phyloP scores from a whole-genome alignment of 2,113 vertebrate species.

The Catharus fuscescens region DNA sequence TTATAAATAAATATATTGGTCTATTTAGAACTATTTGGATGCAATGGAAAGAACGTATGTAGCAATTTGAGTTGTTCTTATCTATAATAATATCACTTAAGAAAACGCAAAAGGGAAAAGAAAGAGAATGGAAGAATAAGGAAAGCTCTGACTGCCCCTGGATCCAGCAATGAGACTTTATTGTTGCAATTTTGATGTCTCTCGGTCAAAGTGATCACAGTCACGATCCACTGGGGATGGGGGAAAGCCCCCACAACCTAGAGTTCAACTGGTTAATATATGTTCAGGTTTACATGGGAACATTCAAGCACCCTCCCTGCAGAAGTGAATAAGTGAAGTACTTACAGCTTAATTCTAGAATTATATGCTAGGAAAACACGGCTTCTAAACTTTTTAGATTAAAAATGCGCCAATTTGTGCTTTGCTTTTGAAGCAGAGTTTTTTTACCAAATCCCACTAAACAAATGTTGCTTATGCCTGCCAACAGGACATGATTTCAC shows the following conservation, averaged over 20 bases:
- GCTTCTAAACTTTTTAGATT: neutral
- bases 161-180: neutral
- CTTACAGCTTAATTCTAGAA: neutral
- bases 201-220: neutral
- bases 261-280: neutral
- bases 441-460: neutral
- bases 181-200: neutral
- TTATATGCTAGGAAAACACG: neutral
- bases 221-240: accelerated
- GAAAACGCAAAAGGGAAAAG: neutral
- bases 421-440: neutral
- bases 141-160: neutral
- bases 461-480: neutral
- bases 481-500: neutral
- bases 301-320: neutral
- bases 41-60: neutral
- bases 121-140: neutral
- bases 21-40: neutral
- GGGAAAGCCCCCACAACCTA: neutral
- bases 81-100: neutral
- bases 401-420: neutral
- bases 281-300: neutral
- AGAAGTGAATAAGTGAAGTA: neutral
- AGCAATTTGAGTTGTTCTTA: neutral
- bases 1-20: neutral